These are phyloP conservation scores for Illadopsis cleaveri DNA, from an alignment of 2,113 vertebrate species.

Conservation along the genomic window DNA sequence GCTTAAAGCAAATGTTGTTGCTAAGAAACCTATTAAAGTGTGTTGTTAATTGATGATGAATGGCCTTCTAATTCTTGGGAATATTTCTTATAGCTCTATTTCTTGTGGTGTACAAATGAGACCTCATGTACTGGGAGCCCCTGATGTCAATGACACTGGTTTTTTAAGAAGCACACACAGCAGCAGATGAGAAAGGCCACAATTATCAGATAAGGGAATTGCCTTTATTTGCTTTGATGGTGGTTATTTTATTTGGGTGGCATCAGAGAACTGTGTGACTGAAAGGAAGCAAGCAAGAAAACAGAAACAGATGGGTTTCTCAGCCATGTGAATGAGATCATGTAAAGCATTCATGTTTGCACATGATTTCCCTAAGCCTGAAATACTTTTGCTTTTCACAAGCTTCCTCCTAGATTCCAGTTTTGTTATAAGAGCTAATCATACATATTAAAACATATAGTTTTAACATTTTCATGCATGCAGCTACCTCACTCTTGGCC, in stretches of 20 bases:
- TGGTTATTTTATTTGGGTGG: not conserved
- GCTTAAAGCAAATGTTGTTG: constrained; percentile 30
- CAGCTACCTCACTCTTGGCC: not conserved
- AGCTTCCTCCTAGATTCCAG: not conserved
- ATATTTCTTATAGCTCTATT: constrained; percentile 29
- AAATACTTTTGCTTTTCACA: not conserved
- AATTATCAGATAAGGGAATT: constrained; percentile 17
- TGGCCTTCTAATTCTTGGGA: constrained; percentile 20
- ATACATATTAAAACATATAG: not conserved
- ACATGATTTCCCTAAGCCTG: not conserved
- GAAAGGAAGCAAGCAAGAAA: not conserved
- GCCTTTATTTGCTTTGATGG: constrained; percentile 14
- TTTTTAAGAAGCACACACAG: not conserved
- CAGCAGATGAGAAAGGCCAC: not conserved
- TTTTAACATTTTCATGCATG: not conserved
- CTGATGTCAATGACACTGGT: constrained; percentile 16
- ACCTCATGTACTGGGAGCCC: not conserved
- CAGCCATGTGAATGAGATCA: not conserved
- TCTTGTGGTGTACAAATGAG: constrained; percentile 6
- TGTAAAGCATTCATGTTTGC: not conserved
- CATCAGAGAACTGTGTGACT: not conserved
- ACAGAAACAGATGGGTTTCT: not conserved
- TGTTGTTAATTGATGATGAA: constrained; percentile 26
- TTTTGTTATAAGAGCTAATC: not conserved
- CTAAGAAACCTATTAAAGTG: constrained; percentile 37